Conservation (phyloP, 2,797 vertebrate genomes). For the Amniataba percoides region DNA sequence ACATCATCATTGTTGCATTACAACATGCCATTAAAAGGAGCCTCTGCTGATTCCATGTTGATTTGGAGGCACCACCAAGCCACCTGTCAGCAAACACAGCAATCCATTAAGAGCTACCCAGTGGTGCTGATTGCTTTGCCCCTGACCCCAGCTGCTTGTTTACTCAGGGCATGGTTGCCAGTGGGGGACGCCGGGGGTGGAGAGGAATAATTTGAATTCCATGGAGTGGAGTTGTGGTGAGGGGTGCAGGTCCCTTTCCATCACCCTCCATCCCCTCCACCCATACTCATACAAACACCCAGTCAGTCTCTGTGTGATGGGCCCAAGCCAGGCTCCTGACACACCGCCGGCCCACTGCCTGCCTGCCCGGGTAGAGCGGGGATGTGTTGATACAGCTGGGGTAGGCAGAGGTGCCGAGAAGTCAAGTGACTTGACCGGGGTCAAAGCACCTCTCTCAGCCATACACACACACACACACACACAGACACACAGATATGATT, state of each 20-base stretch:
- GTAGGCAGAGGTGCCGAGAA: conserved; percentile 78
- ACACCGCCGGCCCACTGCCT: conserved; percentile 70
- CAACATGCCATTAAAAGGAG: conserved; percentile 16
- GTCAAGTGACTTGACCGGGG: conserved; percentile 85
- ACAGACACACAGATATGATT: conserved; percentile 7
- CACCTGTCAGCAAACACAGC: conserved; percentile 82
- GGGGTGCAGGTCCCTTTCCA: conserved; percentile 60
- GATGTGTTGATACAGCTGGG: conserved; percentile 86
- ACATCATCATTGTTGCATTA: conserved; percentile 13
- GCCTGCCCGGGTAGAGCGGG: conserved; percentile 51
- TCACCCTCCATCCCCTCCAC: conserved; percentile 58
- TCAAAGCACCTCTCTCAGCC: conserved; percentile 74
- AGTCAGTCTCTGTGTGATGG: conserved; percentile 77
- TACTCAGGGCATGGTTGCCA: conserved; percentile 81
- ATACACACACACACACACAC: conserved; percentile 29
- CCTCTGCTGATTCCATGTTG: conserved; percentile 35
- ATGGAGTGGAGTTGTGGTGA: conserved; percentile 68
- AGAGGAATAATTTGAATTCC: conserved; percentile 81
- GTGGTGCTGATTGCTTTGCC: conserved; percentile 84
- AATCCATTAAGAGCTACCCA: conserved; percentile 77
- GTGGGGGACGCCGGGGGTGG: conserved; percentile 61
- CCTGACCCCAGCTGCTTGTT: conserved; percentile 83
- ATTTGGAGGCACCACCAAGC: conserved; percentile 61
- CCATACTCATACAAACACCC: conserved; percentile 77
- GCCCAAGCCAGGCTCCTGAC: conserved; percentile 76